Evolutionary conservation across 2,888 invertebrate genomes (phyloP), one percentile per base, ranked within the genome.

Genomic region (Torymus auratus): DNA sequence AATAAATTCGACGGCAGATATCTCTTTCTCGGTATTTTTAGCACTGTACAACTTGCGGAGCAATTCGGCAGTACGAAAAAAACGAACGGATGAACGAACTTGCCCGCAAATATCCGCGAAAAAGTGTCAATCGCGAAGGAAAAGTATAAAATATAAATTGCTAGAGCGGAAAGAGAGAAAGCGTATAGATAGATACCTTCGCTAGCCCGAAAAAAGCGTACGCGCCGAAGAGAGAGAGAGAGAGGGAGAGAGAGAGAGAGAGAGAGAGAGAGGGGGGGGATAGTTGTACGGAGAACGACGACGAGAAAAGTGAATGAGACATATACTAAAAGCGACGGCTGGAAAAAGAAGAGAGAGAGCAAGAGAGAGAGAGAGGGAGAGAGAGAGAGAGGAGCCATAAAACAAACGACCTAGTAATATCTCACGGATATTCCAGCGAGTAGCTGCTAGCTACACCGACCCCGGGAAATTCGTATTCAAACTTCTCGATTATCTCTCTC

Each of bases 391-490:
- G 67, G 73, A 82, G 78, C 80, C 83, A 83, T 83, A 83, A 85
- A 84, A 85, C 82, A 85, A 84, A 85, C 84, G 86, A 84, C 80
- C 82, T 77, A 78, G 82, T 81, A 83, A 84, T 85, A 85, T 85
- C 82, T 84, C 82, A 83, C 70, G 79, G 82, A 83, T 84, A 84
- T 84, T 82, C 74, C 68, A 80, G 65, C 41, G 50, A 52, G 52
- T 78, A 70, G 78, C 81, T 70, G 83, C n/a, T n/a, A n/a, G n/a
- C n/a, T n/a, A n/a, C 82, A 81, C 75, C 78, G 84, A 84, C 82
- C 81, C 75, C 78, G 84, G 86, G 83, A 86, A 86, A 88, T 87
- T 87, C 86, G 86, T 87, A 88, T 88, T 87, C 88, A 86, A 88
- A 89, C 86, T 87, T 87, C 75, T 81, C 86, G 87, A 88, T 88